Base-by-base conservation (phyloP, 1,140 invertebrate genomes). In the Protaetia brevitarsis region DNA sequence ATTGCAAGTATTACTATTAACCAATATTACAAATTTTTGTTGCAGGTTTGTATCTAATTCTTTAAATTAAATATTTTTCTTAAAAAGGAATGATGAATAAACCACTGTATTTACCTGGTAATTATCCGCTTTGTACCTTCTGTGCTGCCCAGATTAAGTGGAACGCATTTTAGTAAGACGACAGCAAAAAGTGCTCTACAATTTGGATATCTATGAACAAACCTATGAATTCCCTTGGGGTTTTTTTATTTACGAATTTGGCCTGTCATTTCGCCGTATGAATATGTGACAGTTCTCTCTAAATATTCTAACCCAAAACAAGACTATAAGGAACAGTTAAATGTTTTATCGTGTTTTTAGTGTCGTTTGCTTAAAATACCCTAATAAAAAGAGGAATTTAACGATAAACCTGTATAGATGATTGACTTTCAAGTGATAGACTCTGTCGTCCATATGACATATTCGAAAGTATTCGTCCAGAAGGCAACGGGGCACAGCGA, bases 401-500 rank as follows among this genome's bases (percentile, higher is more conserved):
- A 8, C 21, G 3, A 2, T 27, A 27, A 27, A 58, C 23, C 31
- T 3, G 23, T 8, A 30, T 30, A 30, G 23, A 58, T 58, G 23
- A 28, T 58, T 8, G 56, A 16, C 8, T n/a, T 7, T n/a, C 13
- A 29, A 58, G 56, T 0, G 23, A 10, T 13, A 10, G 56, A n/a
- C n/a, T 58, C 4, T 28, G n/a, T 28, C 1, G 23, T 58, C 23
- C 56, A 58, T 27, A 58, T 58, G 56, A 58, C 56, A 28, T 13
- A 30, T 58, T 13, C 56, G 56, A 58, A 58, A 58, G 28, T 58
- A 27, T 3, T 28, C 23, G 3, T 8, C 2, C 26, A 28, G 23
- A 28, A n/a, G 23, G 13, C 56, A 10, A 27, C 23, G 10, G 13
- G 41, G 23, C 41, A 28, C n/a, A 27, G 3, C 37, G 69, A 73